These are phyloP conservation scores for Drosophila pachea DNA, from an alignment of 1,140 invertebrate species.

Conservation along the genomic window DNA sequence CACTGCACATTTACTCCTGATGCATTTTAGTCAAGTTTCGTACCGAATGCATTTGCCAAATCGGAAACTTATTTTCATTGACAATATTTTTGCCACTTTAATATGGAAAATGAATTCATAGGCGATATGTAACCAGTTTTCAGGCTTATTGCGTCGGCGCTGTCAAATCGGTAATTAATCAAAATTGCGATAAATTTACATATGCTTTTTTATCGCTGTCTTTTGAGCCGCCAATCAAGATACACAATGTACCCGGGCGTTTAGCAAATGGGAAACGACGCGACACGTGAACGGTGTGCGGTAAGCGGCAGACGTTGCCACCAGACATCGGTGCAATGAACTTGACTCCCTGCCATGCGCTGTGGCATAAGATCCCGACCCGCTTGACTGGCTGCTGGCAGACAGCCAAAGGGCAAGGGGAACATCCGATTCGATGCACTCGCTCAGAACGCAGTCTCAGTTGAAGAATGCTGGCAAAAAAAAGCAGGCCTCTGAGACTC, in stretches of 20 bases:
- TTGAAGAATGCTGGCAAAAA: constrained; percentile 42
- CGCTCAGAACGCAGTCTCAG: constrained; percentile 31
- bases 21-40: background rate
- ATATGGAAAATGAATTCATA: constrained; percentile 20
- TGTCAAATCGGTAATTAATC: constrained; percentile 63
- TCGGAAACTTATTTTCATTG: constrained; percentile 51
- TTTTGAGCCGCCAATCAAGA: constrained; percentile 57
- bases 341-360: constrained; percentile 41
- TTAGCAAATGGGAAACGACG: constrained; percentile 39
- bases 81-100: constrained; percentile 14
- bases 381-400: constrained; percentile 57
- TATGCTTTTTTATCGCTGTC: background rate
- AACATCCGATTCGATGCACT: constrained; percentile 27
- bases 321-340: constrained; percentile 61
- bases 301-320: constrained; percentile 3
- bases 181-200: constrained; percentile 44
- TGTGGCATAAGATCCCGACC: constrained; percentile 48
- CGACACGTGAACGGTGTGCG: constrained; percentile 51
- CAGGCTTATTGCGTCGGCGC: constrained; percentile 38
- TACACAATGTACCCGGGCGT: constrained; percentile 57
- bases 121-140: constrained; percentile 51
- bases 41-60: constrained; percentile 39
- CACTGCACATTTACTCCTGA: background rate
- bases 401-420: constrained; percentile 40
- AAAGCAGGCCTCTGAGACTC: constrained; percentile 32